phyloP scores from a whole-genome alignment of 2,113 vertebrate genomes.

The Heptranchias perlo region DNA sequence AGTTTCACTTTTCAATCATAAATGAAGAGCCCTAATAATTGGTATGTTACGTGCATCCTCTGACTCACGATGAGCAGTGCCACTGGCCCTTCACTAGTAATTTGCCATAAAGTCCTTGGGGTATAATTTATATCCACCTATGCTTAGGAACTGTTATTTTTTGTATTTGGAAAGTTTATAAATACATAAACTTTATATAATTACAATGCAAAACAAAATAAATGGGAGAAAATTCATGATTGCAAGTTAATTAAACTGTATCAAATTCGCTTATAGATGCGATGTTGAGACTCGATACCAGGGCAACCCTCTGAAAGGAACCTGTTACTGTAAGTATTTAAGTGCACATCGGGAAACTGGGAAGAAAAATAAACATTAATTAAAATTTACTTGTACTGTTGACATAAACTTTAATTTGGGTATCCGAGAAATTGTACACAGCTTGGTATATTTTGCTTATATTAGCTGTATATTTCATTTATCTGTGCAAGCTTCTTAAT shows the following conservation, averaged over 20 bases:
- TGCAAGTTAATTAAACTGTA: neutral
- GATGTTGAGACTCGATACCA: constrained; percentile 97
- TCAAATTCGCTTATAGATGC: constrained; percentile 65
- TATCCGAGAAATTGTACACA: neutral
- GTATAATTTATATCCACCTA: too few relatives aligned
- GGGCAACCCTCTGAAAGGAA: constrained; percentile 97
- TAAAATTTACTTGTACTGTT: neutral
- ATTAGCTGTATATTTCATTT: neutral
- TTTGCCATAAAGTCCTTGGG: too few relatives aligned
- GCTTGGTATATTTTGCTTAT: neutral
- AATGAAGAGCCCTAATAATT: neutral
- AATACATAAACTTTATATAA: neutral
- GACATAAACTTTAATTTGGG: neutral
- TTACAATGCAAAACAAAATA: neutral
- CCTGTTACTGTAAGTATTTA: constrained; percentile 90
- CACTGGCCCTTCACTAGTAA: too few relatives aligned
- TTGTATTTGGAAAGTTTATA: neutral
- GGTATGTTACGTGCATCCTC: neutral
- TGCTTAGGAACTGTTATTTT: neutral
- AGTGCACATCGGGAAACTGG: neutral
- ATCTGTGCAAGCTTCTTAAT: neutral
- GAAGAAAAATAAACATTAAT: neutral
- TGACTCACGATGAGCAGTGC: neutral
- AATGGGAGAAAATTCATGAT: neutral
- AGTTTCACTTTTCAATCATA: too few relatives aligned